Percentiles rank a stretch among this genome's conserved stretches.
phyloP scores from a whole-genome alignment of 92 coral and sea anemone genomes.

The Meandrina meandrites region DNA sequence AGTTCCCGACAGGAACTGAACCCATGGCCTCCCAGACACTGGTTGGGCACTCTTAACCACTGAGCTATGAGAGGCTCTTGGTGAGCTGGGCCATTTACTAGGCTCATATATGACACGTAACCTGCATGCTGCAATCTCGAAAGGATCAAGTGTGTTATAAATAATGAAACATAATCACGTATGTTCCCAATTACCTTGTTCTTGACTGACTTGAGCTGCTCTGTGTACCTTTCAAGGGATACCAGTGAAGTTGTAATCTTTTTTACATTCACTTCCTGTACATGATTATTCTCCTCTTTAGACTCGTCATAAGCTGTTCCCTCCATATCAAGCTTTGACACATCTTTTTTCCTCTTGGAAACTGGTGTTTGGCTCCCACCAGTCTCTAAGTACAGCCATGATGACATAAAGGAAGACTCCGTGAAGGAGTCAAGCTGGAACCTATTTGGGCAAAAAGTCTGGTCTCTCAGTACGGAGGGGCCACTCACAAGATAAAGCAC shows the following conservation, averaged over 20 bases:
- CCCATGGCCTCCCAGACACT: too few species aligned
- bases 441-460: conserved; percentile 32
- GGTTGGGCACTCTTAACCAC: too few species aligned
- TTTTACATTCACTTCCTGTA: conserved; percentile 39
- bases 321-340: neutral
- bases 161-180: neutral
- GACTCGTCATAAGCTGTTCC: conserved; percentile 3
- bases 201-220: conserved; percentile 66
- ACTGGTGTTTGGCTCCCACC: neutral
- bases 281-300: neutral
- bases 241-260: conserved; percentile 69
- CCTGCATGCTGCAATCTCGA: too few species aligned
- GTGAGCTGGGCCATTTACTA: too few species aligned
- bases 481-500: conserved; percentile 80
- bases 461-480: conserved; percentile 77
- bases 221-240: conserved; percentile 77
- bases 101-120: too few species aligned
- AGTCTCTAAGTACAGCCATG: conserved; percentile 51
- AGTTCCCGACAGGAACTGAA: too few species aligned
- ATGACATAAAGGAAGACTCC: conserved; percentile 78
- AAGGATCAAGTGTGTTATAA: too few species aligned
- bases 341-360: neutral
- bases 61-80: too few species aligned
- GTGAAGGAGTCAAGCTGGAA: conserved; percentile 78
- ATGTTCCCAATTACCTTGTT: conserved; percentile 28